Conservation (phyloP, 2,113 vertebrate genomes). For the Microtus ochrogaster region DNA sequence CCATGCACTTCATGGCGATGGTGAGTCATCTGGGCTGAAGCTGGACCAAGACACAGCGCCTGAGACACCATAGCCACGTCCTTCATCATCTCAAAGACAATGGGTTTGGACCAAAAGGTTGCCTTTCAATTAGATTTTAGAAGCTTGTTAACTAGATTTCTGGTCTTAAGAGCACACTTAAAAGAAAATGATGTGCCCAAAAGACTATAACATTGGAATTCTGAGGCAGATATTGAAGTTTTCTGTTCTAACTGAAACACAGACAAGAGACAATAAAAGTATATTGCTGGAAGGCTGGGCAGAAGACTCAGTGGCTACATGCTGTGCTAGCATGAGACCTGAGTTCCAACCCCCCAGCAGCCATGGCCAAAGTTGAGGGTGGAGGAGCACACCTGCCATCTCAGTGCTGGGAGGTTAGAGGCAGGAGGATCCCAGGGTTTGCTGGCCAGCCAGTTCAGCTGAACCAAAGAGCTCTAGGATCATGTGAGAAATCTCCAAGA, state of each 20-base stretch:
- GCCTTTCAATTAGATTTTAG: background rate
- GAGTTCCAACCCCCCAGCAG: background rate
- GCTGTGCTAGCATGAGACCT: background rate
- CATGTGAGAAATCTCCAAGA: background rate
- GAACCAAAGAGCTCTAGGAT: too few species aligned
- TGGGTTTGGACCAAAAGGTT: background rate
- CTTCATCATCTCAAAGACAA: constrained; percentile 5
- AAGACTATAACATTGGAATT: background rate
- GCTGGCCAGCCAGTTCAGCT: background rate
- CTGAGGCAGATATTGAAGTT: constrained; percentile 18
- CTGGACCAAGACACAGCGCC: background rate
- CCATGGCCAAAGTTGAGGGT: background rate
- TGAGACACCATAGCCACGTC: background rate
- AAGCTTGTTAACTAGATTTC: background rate
- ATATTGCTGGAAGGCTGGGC: background rate
- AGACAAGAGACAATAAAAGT: constrained; percentile 46
- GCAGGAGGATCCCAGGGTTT: background rate
- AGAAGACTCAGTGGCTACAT: too few species aligned
- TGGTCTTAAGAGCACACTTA: constrained; percentile 30
- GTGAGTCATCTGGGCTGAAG: background rate
- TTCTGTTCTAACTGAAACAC: background rate
- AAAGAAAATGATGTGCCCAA: constrained; percentile 13
- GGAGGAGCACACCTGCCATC: background rate
- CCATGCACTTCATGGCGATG: background rate
- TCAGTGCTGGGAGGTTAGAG: background rate